Percentiles rank a stretch among this genome's conserved stretches.
These are phyloP conservation scores for Drosophila nr. medialis DNA, from an alignment of 2,888 invertebrate genomes.

Conservation along the genomic window DNA sequence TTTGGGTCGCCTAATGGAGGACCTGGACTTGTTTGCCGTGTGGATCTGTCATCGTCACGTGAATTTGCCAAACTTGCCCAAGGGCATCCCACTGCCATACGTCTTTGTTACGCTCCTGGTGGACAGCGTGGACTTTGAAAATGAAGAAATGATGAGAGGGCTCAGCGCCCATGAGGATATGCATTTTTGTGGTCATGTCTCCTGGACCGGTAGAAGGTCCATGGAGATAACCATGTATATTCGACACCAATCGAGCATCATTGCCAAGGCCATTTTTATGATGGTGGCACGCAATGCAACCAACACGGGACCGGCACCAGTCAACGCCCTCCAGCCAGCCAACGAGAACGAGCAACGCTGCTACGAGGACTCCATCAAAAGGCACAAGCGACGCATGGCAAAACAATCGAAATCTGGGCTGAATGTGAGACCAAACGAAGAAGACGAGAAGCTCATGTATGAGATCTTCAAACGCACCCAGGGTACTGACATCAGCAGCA, in stretches of 20 bases:
- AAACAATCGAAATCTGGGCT: conserved; percentile 86
- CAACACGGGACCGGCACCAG: conserved; percentile 86
- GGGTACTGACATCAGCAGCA: conserved; percentile 85
- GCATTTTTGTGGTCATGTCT: conserved; percentile 89
- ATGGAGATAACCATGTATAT: conserved; percentile 90
- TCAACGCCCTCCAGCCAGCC: conserved; percentile 86
- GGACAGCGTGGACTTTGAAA: conserved; percentile 87
- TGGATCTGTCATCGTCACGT: conserved; percentile 89
- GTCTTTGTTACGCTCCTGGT: conserved; percentile 90
- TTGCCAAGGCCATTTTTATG: conserved; percentile 88
- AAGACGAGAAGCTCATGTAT: conserved; percentile 89
- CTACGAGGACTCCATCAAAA: conserved; percentile 86
- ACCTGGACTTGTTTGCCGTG: conserved; percentile 92
- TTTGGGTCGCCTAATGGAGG: conserved; percentile 90
- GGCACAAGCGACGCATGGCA: conserved; percentile 85
- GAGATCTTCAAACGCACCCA: conserved; percentile 88
- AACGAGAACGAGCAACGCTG: conserved; percentile 87
- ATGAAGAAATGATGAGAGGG: not conserved
- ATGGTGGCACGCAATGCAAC: conserved; percentile 89
- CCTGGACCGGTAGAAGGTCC: conserved; percentile 89
- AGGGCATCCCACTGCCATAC: conserved; percentile 86
- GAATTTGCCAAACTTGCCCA: conserved; percentile 86
- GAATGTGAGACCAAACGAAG: conserved; percentile 87
- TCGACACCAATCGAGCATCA: conserved; percentile 86
- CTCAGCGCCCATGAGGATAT: conserved; percentile 86